Evolutionary conservation across 2,888 invertebrate genomes (phyloP).

Genomic region (Eupithecia abbreviata): DNA sequence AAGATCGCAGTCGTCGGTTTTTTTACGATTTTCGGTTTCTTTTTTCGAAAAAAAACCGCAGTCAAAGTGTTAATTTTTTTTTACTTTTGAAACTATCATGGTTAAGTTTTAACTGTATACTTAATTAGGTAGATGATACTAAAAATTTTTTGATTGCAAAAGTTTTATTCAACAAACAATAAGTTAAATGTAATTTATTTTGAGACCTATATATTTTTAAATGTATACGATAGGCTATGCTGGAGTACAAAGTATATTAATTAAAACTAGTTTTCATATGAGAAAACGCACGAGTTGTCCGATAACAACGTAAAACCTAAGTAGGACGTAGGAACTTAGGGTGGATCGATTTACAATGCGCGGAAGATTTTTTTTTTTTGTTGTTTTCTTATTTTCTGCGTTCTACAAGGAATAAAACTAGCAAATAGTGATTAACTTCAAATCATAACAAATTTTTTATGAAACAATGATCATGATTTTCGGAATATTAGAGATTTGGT

Average conservation of each 20-base stretch:
- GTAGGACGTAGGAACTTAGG: neutral
- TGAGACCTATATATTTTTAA: no score
- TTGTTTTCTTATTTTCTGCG: neutral
- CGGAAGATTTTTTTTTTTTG: neutral
- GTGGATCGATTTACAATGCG: neutral
- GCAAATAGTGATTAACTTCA: neutral
- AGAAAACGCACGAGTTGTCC: neutral
- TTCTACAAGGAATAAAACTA: neutral
- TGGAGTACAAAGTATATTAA: neutral
- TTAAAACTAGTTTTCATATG: neutral
- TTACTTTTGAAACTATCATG: no score
- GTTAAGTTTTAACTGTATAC: no score
- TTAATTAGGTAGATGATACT: no score
- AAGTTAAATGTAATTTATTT: no score
- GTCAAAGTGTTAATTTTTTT: no score
- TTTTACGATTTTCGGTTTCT: no score
- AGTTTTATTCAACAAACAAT: no score
- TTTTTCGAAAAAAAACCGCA: no score
- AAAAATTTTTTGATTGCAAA: no score
- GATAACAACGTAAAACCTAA: neutral
- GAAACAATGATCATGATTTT: neutral
- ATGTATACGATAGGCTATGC: no score
- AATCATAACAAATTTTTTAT: neutral
- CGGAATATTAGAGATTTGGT: neutral
- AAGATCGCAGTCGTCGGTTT: no score